These are phyloP conservation scores for Aproaerema taeniolella DNA, from an alignment of 2,888 invertebrate species.

Conservation along the genomic window DNA sequence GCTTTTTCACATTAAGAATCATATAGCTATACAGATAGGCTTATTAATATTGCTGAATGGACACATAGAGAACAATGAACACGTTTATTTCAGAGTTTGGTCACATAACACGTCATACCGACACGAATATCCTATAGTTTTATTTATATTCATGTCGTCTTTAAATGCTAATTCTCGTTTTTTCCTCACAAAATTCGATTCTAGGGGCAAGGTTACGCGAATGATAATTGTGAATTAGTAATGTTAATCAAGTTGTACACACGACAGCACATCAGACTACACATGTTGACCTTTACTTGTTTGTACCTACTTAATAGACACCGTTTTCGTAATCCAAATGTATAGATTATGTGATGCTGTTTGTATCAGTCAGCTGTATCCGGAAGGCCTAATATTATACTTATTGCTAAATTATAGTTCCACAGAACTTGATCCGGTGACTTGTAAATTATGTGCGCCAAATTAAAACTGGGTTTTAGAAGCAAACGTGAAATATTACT, in stretches of 20 bases:
- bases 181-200: neutral
- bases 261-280: too few relatives aligned
- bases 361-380: slow-evolving; percentile 13
- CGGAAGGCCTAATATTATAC: slow-evolving; percentile 1
- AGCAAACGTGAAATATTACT: too few relatives aligned
- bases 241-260: slow-evolving; percentile 11
- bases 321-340: too few relatives aligned
- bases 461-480: neutral
- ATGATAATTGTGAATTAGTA: slow-evolving; percentile 11
- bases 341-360: too few relatives aligned
- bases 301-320: too few relatives aligned
- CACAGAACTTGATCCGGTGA: neutral
- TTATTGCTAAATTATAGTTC: slow-evolving; percentile 5
- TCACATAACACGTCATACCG: neutral
- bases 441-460: neutral
- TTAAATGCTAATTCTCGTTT: slow-evolving; percentile 4
- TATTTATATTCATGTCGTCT: neutral
- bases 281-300: too few relatives aligned
- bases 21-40: too few relatives aligned
- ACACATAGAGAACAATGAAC: too few relatives aligned
- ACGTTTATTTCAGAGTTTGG: slow-evolving; percentile 1
- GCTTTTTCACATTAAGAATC: too few relatives aligned
- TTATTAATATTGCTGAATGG: too few relatives aligned
- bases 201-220: slow-evolving; percentile 11
- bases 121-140: neutral